phyloP scores from a whole-genome alignment of 2,888 invertebrate genomes.

The Epinotia demarniana region DNA sequence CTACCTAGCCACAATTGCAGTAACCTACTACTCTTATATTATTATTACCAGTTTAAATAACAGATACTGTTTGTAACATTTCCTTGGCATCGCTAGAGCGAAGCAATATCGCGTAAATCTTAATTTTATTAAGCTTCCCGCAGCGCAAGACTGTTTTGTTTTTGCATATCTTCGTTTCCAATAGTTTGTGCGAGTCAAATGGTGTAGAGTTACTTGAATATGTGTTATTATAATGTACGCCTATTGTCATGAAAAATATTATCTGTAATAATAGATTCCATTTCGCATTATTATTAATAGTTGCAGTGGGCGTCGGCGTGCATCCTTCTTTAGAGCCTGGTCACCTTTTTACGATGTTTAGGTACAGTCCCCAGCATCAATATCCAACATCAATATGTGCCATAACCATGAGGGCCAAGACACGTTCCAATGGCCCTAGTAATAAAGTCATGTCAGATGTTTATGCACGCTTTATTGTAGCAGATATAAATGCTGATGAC shows the following conservation, averaged over 20 bases:
- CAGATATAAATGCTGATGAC: no score
- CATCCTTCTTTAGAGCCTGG: slow-evolving; percentile 4
- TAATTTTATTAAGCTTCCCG: slow-evolving; percentile 42
- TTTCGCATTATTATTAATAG: slow-evolving; percentile 21
- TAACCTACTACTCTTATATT: slow-evolving; percentile 50
- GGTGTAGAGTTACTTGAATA: slow-evolving; percentile 39
- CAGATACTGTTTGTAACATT: slow-evolving; percentile 56
- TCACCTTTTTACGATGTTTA: not conserved
- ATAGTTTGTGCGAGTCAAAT: slow-evolving; percentile 31
- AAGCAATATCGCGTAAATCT: slow-evolving; percentile 40
- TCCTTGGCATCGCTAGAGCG: slow-evolving; percentile 36
- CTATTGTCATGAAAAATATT: slow-evolving; percentile 16
- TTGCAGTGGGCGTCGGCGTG: slow-evolving; percentile 27
- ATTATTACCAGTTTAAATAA: slow-evolving; percentile 61
- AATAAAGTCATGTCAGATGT: no score
- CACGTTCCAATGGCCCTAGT: no score
- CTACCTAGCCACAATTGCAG: slow-evolving; percentile 39
- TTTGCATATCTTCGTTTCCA: slow-evolving; percentile 44
- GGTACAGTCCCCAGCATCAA: no score
- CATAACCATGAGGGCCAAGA: no score
- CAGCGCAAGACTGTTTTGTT: slow-evolving; percentile 41
- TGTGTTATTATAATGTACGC: slow-evolving; percentile 6
- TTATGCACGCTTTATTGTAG: no score
- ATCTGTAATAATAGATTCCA: not conserved
- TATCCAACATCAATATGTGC: no score